These are phyloP conservation scores for Condylura cristata DNA, from an alignment of 2,113 vertebrate genomes.

Conservation along the genomic window DNA sequence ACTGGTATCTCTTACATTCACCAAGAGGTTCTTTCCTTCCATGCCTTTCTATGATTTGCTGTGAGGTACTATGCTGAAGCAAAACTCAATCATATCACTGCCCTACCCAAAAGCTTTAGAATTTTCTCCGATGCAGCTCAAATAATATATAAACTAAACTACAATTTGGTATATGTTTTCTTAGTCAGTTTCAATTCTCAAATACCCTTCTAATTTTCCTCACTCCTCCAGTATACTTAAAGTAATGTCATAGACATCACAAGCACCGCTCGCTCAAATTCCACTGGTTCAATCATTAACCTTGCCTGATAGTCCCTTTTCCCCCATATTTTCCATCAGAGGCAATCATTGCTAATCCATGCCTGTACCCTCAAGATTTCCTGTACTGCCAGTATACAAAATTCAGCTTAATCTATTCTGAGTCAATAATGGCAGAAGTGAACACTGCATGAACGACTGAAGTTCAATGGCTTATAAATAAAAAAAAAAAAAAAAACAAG, in stretches of 20 bases:
- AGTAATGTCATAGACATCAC: not conserved
- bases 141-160: not conserved
- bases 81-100: not conserved
- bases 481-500: not conserved
- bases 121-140: not conserved
- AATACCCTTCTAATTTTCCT: not conserved
- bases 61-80: not conserved
- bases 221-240: not conserved
- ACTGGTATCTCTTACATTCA: not conserved
- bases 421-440: not conserved
- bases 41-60: not conserved
- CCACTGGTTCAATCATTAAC: not conserved
- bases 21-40: not conserved
- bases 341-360: not conserved
- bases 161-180: not conserved
- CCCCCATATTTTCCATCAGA: not conserved
- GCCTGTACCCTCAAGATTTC: not conserved
- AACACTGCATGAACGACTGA: not conserved
- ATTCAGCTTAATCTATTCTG: not conserved
- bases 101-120: not conserved
- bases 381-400: not conserved
- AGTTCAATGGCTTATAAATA: not conserved
- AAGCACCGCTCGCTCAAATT: not conserved
- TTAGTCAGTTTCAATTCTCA: not conserved
- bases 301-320: not conserved